Base-by-base conservation (phyloP, 2,888 invertebrate genomes). In the Lymantria monacha region DNA sequence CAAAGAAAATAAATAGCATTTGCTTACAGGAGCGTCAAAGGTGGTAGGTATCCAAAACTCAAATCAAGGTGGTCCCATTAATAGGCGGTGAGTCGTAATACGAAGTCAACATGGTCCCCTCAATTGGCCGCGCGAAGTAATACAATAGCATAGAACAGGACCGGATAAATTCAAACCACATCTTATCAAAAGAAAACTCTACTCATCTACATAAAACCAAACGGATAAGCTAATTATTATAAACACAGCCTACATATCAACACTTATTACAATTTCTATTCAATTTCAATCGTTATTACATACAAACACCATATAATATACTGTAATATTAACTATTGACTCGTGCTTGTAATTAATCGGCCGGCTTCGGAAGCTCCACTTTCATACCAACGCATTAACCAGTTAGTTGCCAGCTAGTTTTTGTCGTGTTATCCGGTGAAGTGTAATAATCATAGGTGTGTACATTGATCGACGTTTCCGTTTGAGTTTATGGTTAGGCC, bases 341-440 rank as follows among this genome's bases (percentile, higher is more conserved):
- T 69, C 78, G 76, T 75, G 78, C 74, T 66, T 63, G 61, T 69
- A 67, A 74, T 76, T 74, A 80, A 65, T 68, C 68, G 66, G 57
- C 73, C 64, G 53, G 59, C 63, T 75, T 74, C 63, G 66, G 72
- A 74, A 61, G 71, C 55, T 44, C 49, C 45, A 63, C 69, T 70
- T 70, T 70, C 70, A 63, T 66, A 68, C 65, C 58, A 55, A 50
- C 61, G 55, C 64, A 70, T 69, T 69, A 61, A 63, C 70, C 62
- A 70, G 72, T 70, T 74, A 70, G 69, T 51, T 60, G 47, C 61
- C 41, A 70, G 67, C 77, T 57, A 77, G 72, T 85, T 85, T 84
- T 83, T 84, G 77, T 72, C 68, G 70, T 30, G 64, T 71, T 76
- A 81, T 83, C 84, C 85, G 83, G 77, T 60, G 73, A 77, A 69